Evolutionary conservation across 2,113 vertebrate genomes (phyloP).

Genomic region (Hemichromis elongatus): DNA sequence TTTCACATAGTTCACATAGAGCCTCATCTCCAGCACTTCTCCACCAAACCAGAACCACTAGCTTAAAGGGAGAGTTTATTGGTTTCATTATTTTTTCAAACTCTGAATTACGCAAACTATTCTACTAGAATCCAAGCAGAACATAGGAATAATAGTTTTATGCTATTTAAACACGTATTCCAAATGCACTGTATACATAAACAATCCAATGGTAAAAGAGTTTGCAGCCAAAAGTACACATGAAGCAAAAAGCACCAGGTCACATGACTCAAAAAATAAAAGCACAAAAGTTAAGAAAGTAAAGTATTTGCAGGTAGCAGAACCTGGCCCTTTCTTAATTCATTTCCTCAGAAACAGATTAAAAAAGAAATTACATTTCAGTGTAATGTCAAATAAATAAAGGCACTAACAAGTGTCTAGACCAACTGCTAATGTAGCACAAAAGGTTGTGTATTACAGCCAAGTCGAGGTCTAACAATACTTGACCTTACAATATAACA

Average conservation of each 20-base stretch:
- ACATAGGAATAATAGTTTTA: background rate
- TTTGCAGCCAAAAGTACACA: background rate
- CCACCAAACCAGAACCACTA: background rate
- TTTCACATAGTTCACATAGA: too few species aligned
- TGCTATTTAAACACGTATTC: background rate
- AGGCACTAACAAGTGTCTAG: background rate
- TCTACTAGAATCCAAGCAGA: background rate
- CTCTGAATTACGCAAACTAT: background rate
- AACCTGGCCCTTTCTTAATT: background rate
- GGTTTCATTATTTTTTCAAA: background rate
- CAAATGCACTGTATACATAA: background rate
- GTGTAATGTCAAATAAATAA: background rate
- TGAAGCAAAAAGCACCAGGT: too few species aligned
- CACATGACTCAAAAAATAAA: background rate
- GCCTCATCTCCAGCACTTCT: background rate
- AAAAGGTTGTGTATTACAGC: background rate
- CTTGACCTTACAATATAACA: background rate
- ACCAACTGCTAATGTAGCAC: background rate
- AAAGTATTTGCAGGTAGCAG: background rate
- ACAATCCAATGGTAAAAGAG: background rate
- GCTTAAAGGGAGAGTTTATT: background rate
- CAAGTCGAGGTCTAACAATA: background rate
- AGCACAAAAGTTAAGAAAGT: background rate
- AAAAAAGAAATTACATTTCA: background rate
- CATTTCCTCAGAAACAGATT: background rate